A percentile compares a stretch with the other conserved stretches of the same genome.
These are phyloP conservation scores for Drosophila elegans DNA, from an alignment of 1,140 invertebrate genomes.

Conservation along the genomic window DNA sequence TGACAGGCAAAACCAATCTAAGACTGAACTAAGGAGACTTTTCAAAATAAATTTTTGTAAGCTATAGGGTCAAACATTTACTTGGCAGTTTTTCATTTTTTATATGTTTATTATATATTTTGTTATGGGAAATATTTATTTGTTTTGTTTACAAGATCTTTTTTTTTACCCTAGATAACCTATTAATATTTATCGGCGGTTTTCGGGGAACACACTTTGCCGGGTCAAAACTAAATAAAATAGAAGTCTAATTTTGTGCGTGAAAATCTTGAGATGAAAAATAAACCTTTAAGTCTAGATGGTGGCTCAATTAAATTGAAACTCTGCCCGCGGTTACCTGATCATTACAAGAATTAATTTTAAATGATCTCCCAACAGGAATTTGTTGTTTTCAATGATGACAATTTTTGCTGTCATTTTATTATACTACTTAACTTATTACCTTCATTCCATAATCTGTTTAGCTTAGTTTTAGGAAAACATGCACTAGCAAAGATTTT, in stretches of 20 bases:
- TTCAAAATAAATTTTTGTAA: slow-evolving; percentile 15
- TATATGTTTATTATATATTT: slow-evolving; percentile 24
- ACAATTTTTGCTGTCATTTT: slow-evolving; percentile 43
- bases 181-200: slow-evolving; percentile 81
- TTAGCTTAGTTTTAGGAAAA: slow-evolving; percentile 67
- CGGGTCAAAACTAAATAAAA: slow-evolving; percentile 45
- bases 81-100: slow-evolving; percentile 68
- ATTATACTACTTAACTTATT: slow-evolving; percentile 74
- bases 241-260: slow-evolving; percentile 60
- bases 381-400: slow-evolving; percentile 23
- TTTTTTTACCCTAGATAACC: slow-evolving; percentile 74
- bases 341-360: not conserved
- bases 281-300: slow-evolving; percentile 12
- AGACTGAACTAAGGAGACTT: slow-evolving; percentile 9
- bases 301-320: not conserved
- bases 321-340: slow-evolving; percentile 29
- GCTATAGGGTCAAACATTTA: slow-evolving; percentile 76
- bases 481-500: slow-evolving; percentile 68
- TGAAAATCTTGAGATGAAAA: slow-evolving; percentile 38
- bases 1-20: slow-evolving; percentile 8
- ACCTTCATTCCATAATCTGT: slow-evolving; percentile 23
- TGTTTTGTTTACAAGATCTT: slow-evolving; percentile 25
- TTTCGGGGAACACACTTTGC: slow-evolving; percentile 76
- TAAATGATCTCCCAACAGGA: slow-evolving; percentile 42
- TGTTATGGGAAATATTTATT: slow-evolving; percentile 28